Evolutionary conservation across 2,888 invertebrate species (phyloP).

Genomic region (Chironomus riparius): DNA sequence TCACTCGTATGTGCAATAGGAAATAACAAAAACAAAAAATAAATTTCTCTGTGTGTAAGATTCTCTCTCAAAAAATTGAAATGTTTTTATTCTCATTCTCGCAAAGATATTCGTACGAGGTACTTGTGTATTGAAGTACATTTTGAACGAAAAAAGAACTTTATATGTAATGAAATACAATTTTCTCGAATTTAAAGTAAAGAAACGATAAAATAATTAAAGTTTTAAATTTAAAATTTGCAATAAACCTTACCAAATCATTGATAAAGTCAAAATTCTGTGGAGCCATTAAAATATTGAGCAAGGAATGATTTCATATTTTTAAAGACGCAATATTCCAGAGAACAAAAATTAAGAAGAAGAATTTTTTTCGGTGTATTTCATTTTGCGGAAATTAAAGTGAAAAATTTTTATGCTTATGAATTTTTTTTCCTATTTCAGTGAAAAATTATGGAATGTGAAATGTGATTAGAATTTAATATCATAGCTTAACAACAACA

Average conservation of each 20-base stretch:
- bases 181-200: too few relatives aligned
- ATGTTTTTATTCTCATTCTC: not conserved
- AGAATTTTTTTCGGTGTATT: not conserved
- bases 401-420: not conserved
- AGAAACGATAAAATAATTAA: too few relatives aligned
- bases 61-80: not conserved
- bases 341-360: not conserved
- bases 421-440: not conserved
- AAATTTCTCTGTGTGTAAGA: too few relatives aligned
- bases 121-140: not conserved
- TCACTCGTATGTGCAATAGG: not conserved
- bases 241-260: not conserved
- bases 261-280: not conserved
- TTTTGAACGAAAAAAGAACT: not conserved
- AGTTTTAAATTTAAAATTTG: not conserved
- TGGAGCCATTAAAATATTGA: too few relatives aligned
- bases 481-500: not conserved
- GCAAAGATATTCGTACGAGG: not conserved
- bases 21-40: not conserved
- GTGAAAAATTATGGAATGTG: not conserved
- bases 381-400: too few relatives aligned
- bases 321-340: too few relatives aligned
- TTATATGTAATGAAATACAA: not conserved
- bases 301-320: too few relatives aligned
- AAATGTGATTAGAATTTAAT: constrained; percentile 11